Conservation (phyloP, 2,888 invertebrate genomes). For the Lasioglossum marginatum region DNA sequence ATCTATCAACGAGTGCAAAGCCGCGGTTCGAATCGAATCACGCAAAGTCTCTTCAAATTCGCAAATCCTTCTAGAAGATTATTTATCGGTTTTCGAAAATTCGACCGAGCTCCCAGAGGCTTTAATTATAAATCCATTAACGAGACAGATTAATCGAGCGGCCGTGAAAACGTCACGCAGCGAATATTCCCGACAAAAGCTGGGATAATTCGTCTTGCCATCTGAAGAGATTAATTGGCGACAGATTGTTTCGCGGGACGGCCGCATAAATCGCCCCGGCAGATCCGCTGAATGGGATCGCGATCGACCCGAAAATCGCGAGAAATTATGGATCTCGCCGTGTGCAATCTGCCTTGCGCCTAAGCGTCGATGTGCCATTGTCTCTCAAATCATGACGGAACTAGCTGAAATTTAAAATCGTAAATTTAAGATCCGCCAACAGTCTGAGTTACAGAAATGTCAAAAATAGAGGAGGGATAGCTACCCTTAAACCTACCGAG, state of each 20-base stretch:
- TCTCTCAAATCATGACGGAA: background rate
- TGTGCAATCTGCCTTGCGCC: background rate
- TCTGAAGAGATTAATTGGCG: conserved; percentile 52
- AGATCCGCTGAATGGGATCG: conserved; percentile 18
- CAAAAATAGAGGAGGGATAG: background rate
- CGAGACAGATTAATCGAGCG: background rate
- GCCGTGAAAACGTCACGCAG: background rate
- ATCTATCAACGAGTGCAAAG: background rate
- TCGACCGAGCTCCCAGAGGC: background rate
- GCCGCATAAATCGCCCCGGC: conserved; percentile 39
- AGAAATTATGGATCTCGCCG: conserved; percentile 25
- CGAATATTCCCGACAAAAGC: conserved; percentile 25
- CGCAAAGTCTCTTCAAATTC: background rate
- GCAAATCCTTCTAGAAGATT: background rate
- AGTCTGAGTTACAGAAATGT: background rate
- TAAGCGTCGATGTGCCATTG: background rate
- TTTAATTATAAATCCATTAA: conserved; percentile 18
- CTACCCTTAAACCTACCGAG: too few relatives aligned
- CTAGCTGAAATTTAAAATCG: too few relatives aligned
- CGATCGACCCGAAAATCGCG: conserved; percentile 30
- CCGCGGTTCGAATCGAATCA: background rate
- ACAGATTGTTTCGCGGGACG: conserved; percentile 45
- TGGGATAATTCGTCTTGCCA: conserved; percentile 47
- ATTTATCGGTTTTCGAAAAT: conserved; percentile 1
- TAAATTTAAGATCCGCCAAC: background rate